Evolutionary conservation across 2,797 vertebrate genomes (phyloP).

Genomic region (Dallia pectoralis): DNA sequence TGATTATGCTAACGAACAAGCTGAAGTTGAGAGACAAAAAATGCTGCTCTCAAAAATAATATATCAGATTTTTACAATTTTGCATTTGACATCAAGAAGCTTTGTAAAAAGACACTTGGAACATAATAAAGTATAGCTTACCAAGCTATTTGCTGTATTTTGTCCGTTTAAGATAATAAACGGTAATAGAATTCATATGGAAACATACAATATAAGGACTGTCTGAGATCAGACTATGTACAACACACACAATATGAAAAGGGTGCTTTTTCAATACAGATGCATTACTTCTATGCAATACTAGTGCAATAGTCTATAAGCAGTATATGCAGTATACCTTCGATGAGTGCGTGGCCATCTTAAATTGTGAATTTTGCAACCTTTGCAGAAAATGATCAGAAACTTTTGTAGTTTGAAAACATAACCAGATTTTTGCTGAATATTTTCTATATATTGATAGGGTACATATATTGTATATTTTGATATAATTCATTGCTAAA

Average conservation of each 20-base stretch:
- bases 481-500: slow-evolving; percentile 6
- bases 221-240: slow-evolving; percentile 14
- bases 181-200: slow-evolving; percentile 14
- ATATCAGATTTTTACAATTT: neutral
- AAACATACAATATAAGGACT: slow-evolving; percentile 9
- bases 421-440: neutral
- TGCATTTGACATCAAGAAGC: slow-evolving; percentile 17
- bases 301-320: slow-evolving; percentile 41
- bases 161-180: slow-evolving; percentile 13
- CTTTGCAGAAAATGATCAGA: slow-evolving; percentile 7
- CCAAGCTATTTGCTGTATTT: slow-evolving; percentile 12
- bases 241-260: slow-evolving; percentile 11
- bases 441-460: neutral
- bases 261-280: slow-evolving; percentile 21
- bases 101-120: slow-evolving; percentile 11
- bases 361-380: slow-evolving; percentile 16
- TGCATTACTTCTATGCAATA: slow-evolving; percentile 11
- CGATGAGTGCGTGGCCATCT: slow-evolving; percentile 7
- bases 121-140: slow-evolving; percentile 19
- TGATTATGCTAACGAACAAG: neutral
- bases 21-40: neutral
- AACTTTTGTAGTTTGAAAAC: slow-evolving; percentile 7
- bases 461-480: neutral
- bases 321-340: slow-evolving; percentile 22
- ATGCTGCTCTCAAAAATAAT: neutral